Evolutionary conservation across 2,888 invertebrate species (phyloP).

Genomic region (Mechanitis mazaeus): DNA sequence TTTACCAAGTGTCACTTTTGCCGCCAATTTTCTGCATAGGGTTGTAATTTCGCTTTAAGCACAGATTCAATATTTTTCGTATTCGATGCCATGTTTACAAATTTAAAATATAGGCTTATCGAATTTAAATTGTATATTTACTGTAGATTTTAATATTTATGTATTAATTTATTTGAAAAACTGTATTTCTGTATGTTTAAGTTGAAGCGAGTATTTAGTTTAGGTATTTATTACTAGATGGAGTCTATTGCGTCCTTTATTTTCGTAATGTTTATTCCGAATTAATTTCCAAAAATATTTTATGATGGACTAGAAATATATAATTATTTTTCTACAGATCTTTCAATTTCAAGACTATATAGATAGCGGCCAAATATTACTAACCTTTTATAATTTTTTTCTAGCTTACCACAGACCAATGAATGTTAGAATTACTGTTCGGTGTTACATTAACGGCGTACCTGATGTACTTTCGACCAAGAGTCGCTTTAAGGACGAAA

Average conservation of each 20-base stretch:
- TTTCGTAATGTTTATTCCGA: constrained; percentile 1
- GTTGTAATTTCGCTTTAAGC: constrained; percentile 20
- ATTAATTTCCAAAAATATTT: background rate
- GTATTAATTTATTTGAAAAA: constrained; percentile 17
- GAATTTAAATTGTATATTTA: constrained; percentile 20
- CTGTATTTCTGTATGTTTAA: constrained; percentile 21
- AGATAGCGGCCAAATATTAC: constrained; percentile 1
- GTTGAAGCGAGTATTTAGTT: background rate
- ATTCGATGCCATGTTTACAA: constrained; percentile 27
- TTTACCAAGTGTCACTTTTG: constrained; percentile 34
- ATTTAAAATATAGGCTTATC: constrained; percentile 17
- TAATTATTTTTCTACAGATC: constrained; percentile 5
- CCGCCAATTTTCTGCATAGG: constrained; percentile 34
- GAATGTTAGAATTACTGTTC: background rate
- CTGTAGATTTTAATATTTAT: constrained; percentile 23
- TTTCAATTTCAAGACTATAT: background rate
- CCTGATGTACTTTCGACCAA: constrained; percentile 35
- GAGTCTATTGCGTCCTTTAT: constrained; percentile 4
- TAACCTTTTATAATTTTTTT: background rate
- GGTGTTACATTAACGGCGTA: constrained; percentile 32
- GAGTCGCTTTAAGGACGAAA: constrained; percentile 4
- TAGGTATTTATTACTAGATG: background rate
- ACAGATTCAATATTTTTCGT: constrained; percentile 26
- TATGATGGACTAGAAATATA: background rate
- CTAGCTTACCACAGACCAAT: constrained; percentile 1